These are phyloP conservation scores for Melitaea cinxia DNA, from an alignment of 1,140 invertebrate species.

Conservation along the genomic window DNA sequence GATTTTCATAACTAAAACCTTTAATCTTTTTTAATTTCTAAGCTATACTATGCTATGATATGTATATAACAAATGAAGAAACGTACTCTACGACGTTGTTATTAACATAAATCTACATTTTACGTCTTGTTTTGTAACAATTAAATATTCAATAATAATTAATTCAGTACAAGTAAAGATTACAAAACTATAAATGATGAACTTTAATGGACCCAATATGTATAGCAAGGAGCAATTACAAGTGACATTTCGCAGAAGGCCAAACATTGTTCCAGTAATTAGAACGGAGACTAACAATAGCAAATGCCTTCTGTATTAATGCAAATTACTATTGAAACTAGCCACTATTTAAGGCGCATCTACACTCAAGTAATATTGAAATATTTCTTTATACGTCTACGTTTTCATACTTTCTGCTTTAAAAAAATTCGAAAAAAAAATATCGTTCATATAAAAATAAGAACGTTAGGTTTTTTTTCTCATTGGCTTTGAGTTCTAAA, in stretches of 20 bases:
- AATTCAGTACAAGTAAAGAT: conserved; percentile 17
- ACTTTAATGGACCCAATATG: conserved; percentile 31
- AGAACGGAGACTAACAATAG: conserved; percentile 35
- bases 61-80: no score
- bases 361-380: no score
- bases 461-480: no score
- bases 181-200: conserved; percentile 29
- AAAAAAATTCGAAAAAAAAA: no score
- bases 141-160: conserved; percentile 15
- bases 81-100: no score
- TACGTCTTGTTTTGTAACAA: background rate
- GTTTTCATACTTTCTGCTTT: no score
- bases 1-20: no score
- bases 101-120: background rate
- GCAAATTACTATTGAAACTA: conserved; percentile 17
- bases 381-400: no score
- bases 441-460: no score
- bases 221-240: conserved; percentile 32
- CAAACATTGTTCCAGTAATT: conserved; percentile 38
- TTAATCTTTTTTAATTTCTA: no score
- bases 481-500: no score
- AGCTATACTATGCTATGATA: no score
- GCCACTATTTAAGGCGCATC: background rate
- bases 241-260: conserved; percentile 38
- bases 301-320: conserved; percentile 21